phyloP scores from a whole-genome alignment of 2,888 invertebrate genomes.

The Steinernema carpocapsae region DNA sequence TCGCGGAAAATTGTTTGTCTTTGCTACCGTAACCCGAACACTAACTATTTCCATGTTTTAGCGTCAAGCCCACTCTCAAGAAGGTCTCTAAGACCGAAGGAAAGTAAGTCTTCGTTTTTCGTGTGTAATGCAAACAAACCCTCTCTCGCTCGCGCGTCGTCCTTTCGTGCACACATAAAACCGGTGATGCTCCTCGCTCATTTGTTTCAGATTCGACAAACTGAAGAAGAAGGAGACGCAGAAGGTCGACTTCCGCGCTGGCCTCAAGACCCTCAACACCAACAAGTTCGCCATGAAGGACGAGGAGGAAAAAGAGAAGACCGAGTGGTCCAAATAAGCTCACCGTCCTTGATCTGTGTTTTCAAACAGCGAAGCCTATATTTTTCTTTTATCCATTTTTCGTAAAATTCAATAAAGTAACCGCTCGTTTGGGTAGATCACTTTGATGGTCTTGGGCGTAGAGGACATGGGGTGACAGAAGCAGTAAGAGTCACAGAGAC shows the following conservation, averaged over 20 bases:
- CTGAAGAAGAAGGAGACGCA: slow-evolving; percentile 65
- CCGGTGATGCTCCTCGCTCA: too few relatives aligned
- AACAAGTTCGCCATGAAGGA: slow-evolving; percentile 59
- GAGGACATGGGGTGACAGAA: background rate
- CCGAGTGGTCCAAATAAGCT: slow-evolving; percentile 34
- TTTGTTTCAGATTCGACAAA: slow-evolving; percentile 60
- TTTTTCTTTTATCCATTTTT: background rate
- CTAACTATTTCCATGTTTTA: slow-evolving; percentile 45
- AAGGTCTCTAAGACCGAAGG: slow-evolving; percentile 99
- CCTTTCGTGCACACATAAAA: too few relatives aligned
- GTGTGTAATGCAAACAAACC: slow-evolving; percentile 28
- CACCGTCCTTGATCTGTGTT: background rate
- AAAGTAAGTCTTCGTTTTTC: slow-evolving; percentile 73
- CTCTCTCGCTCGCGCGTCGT: background rate
- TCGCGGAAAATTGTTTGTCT: slow-evolving; percentile 88
- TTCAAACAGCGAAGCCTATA: background rate
- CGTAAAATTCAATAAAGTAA: slow-evolving; percentile 1
- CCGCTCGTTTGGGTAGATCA: background rate
- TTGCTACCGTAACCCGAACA: background rate
- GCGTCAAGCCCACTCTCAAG: slow-evolving; percentile 76
- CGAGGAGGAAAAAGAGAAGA: slow-evolving; percentile 50
- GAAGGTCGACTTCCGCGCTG: slow-evolving; percentile 66
- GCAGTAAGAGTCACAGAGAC: slow-evolving; percentile 25
- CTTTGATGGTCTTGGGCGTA: background rate
- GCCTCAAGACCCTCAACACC: slow-evolving; percentile 66